Percentiles rank a stretch among this genome's conserved stretches.
These are phyloP conservation scores for Arctopsyche grandis DNA, from an alignment of 1,140 invertebrate genomes.

Conservation along the genomic window DNA sequence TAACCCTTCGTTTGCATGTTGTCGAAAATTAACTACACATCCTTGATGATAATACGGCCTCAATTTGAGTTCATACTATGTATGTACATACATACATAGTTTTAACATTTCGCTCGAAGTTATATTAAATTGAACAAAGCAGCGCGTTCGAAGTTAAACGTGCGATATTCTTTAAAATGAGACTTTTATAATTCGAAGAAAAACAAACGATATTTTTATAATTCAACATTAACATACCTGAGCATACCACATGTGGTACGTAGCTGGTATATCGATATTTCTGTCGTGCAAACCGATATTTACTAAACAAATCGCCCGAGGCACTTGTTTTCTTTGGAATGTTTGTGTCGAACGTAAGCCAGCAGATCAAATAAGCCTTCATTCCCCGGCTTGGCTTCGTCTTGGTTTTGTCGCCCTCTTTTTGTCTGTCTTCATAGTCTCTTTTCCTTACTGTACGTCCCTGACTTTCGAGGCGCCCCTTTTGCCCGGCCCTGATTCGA, in stretches of 20 bases:
- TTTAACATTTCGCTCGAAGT: too few relatives aligned
- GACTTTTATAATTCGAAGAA: too few relatives aligned
- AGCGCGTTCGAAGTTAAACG: too few relatives aligned
- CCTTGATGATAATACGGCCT: not conserved
- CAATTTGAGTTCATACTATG: too few relatives aligned
- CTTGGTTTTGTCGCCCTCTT: not conserved
- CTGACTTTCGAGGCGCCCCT: not conserved
- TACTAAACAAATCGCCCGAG: not conserved
- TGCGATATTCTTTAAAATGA: too few relatives aligned
- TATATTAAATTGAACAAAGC: too few relatives aligned
- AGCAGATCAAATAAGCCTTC: conserved; percentile 5
- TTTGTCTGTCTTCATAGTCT: not conserved
- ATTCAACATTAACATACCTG: too few relatives aligned
- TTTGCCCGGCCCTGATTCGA: conserved; percentile 26
- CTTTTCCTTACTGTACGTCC: conserved; percentile 3
- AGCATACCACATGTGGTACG: too few relatives aligned
- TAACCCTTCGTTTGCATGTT: conserved; percentile 10
- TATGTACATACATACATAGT: too few relatives aligned
- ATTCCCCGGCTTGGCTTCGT: not conserved
- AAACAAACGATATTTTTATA: too few relatives aligned
- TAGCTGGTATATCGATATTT: conserved; percentile 4
- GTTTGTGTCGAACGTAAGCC: conserved; percentile 17
- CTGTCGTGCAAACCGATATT: not conserved
- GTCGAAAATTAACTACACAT: conserved; percentile 18
- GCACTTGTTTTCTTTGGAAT: conserved; percentile 16